Evolutionary conservation across 2,888 invertebrate species (phyloP), one percentile per base, ranked within the genome.

Genomic region (Cosmorhoe ocellata): DNA sequence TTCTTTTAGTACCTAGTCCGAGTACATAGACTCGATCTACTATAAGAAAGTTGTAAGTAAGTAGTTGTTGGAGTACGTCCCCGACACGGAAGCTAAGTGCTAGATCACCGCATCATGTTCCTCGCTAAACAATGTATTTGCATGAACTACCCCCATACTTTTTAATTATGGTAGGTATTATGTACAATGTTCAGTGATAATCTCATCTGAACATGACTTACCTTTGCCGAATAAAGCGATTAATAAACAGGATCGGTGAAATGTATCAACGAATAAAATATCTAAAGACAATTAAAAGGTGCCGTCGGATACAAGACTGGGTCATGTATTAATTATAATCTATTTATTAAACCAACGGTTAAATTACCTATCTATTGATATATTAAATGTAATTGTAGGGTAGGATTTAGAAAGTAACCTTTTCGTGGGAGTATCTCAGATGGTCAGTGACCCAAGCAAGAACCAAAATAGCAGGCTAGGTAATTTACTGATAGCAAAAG

Each of bases 301-400:
- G 62, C 68, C 69, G 53, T 61, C 63, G 69, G 69, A 68, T 70
- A 76, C 67, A 69, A 71, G 75, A 77, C 76, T 79, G 74, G 84
- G 76, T 79, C 76, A 79, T 76, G 67, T 73, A 74, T 81, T 80
- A 80, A 81, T 81, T 74, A 74, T 60, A 66, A 67, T 63, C 63
- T 65, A 46, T 54, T 55, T 64, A 64, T 67, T 63, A 64, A 59
- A 59, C 51, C 49, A 55, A 64, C 59, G 55, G 54, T 44, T 48
- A 37, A 44, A 48, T 53, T 53, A 46, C 43, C 34, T 51, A 56
- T 52, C 51, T 56, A 69, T 74, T 79, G 79, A 79, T 82, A 72
- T 76, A 80, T 79, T 73, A 71, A 69, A 68, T 56, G 66, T 75
- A 79, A 83, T 82, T 73, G 64, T 65, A 71, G 71, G 71, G 63